Evolutionary conservation across 2,797 vertebrate species (phyloP).

Genomic region (Liasis olivaceus): DNA sequence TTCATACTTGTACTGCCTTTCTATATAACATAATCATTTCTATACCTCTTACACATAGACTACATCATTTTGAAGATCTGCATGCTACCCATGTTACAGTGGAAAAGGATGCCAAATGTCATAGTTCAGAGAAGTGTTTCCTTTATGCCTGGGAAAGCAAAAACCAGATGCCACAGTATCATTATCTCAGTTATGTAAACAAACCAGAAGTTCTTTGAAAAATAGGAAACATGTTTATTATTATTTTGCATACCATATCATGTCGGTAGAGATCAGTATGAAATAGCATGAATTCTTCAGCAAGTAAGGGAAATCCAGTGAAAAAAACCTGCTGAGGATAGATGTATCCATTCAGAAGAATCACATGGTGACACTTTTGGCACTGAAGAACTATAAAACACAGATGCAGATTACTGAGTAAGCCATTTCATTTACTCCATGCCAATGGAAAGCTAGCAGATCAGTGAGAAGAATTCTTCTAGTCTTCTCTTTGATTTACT

Average conservation of each 20-base stretch:
- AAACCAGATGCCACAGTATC: not conserved
- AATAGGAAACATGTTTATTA: constrained; percentile 20
- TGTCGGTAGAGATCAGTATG: not conserved
- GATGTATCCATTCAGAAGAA: not conserved
- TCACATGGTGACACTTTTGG: not conserved
- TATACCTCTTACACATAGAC: not conserved
- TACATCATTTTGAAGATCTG: not conserved
- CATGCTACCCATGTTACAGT: constrained; percentile 11
- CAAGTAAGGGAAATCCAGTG: not conserved
- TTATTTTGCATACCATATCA: constrained; percentile 10
- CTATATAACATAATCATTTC: not conserved
- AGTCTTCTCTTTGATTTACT: not conserved
- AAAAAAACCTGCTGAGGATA: not conserved
- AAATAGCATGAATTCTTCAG: not conserved
- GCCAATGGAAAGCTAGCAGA: not conserved
- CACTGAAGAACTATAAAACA: not conserved
- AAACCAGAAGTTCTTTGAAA: constrained; percentile 14
- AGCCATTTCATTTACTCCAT: not conserved
- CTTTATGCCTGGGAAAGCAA: constrained; percentile 33
- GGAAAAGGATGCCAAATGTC: not conserved
- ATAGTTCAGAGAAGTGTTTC: not conserved
- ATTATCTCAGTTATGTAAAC: not conserved
- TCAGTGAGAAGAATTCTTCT: not conserved
- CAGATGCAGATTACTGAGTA: not conserved
- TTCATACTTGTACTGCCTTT: not conserved